Evolutionary conservation across 1,140 invertebrate genomes (phyloP), one percentile per base, ranked within the genome.

Genomic region (Heliothis virescens): DNA sequence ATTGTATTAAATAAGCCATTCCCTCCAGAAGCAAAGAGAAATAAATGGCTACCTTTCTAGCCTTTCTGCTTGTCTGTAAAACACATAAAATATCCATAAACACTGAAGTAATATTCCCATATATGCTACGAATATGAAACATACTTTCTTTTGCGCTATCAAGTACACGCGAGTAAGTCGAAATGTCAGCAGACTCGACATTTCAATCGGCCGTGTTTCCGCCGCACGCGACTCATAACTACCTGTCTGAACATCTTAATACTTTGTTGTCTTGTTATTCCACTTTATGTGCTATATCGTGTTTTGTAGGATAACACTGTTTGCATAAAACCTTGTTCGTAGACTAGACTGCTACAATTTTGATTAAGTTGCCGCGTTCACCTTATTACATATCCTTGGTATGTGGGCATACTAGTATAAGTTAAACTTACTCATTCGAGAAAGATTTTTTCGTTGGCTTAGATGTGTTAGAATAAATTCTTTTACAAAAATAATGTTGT

Each of bases 181-280:
- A 75, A 75, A 75, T 75, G 57, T 62, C 72, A 75, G 18, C 50
- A 47, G 47, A 15, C 15, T 13, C n/a, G 72, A 57, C 69, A 72
- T 72, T 72, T 57, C 69, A 72, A 72, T 72, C 52, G 69, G 13
- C 16, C 1, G 13, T 15, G 29, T 29, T 41, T 41, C 69, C 53
- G 52, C 48, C 29, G 15, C 53, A 71, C 67, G 67, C 67, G 21
- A 71, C 21, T 50, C 67, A 29, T 29, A 48, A 53, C 67, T 29
- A 11, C 18, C 21, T 52, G 48, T 71, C 67, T 52, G 48, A 13
- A 21, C 21, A 15, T 69, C 18, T 71, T 71, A 71, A 69, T 52
- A 50, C 52, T 60, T 13, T 62, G 18, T 16, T 26, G 16, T 21
- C 18, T 60, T 60, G 26, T 60, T 60, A 26, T 15, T 15, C 16